Evolutionary conservation across 2,797 vertebrate genomes (phyloP), one percentile per base, ranked within the genome.

Genomic region (Typhlichthys eigenmanni): DNA sequence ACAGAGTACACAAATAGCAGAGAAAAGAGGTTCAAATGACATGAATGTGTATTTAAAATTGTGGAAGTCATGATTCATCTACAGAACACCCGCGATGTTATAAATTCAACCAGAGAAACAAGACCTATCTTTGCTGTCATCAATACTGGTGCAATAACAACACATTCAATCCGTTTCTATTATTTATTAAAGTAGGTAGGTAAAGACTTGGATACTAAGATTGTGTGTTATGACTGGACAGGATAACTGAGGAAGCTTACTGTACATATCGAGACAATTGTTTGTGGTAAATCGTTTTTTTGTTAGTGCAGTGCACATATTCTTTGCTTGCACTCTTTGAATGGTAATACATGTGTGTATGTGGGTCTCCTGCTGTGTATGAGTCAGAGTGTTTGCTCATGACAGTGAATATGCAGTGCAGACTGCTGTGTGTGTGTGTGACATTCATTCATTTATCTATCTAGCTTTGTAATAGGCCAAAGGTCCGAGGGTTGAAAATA

Each of bases 321-420:
- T 16, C 46, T 5, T 50, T 3, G 19, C 12, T 52, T 45, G 4
- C 60, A 34, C 50, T 54, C 4, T 61, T 16, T 64, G 17, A 61
- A 17, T 63, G n/a, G 13, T 11, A 50, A 45, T 66, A n/a, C 69
- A 62, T 47, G 14, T 46, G 47, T 56, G 63, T 62, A 17, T 57
- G 29, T 60, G 12, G 12, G 54, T 43, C 56, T 73, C 57, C 64
- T 19, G 55, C 63, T n/a, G 75, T 63, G 68, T 66, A 60, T 74
- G 70, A 84, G 70, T 86, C 72, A 66, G 69, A 81, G 83, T 64
- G 54, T 72, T 74, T 67, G 82, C 64, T 34, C 77, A 80, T 80
- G 83, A 79, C 62, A 5, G 60, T 46, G 72, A 66, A 3, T 49
- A 65, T 58, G 66, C 66, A 57, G 58, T 62, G 51, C 45, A 47